phyloP scores from a whole-genome alignment of 2,797 vertebrate genomes.

The Danio aesculapii region DNA sequence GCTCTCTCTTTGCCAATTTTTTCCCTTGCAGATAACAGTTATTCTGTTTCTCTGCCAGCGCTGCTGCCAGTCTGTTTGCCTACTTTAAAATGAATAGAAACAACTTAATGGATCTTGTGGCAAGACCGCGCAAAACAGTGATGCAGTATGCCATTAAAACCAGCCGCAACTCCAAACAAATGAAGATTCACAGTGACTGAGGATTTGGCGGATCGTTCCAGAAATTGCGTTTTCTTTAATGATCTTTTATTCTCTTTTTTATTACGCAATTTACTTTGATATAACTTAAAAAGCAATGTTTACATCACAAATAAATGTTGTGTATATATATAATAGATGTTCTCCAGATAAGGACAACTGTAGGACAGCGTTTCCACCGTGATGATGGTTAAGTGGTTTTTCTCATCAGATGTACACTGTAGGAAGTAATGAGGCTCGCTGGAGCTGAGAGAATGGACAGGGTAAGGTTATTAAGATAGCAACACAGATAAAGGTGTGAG shows the following conservation, averaged over 20 bases:
- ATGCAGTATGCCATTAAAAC: slow-evolving; percentile 55
- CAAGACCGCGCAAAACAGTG: slow-evolving; percentile 45
- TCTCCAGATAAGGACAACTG: slow-evolving; percentile 55
- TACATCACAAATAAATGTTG: background rate
- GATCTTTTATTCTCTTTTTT: slow-evolving; percentile 11
- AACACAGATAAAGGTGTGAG: slow-evolving; percentile 60
- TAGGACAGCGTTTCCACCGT: slow-evolving; percentile 1
- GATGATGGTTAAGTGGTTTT: slow-evolving; percentile 50
- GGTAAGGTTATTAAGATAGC: slow-evolving; percentile 70
- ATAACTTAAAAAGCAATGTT: background rate
- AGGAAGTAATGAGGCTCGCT: slow-evolving; percentile 62
- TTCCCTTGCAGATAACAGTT: slow-evolving; percentile 11
- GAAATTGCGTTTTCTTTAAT: slow-evolving; percentile 51
- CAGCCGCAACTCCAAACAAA: slow-evolving; percentile 50
- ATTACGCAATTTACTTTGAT: background rate
- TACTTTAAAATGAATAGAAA: slow-evolving; percentile 51
- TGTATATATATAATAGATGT: slow-evolving; percentile 22
- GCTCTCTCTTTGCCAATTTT: background rate
- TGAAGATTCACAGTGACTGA: slow-evolving; percentile 54
- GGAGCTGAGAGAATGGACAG: slow-evolving; percentile 62
- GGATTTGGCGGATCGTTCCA: slow-evolving; percentile 28
- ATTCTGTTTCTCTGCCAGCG: slow-evolving; percentile 6
- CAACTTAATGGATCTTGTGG: slow-evolving; percentile 54
- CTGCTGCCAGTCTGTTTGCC: slow-evolving; percentile 24
- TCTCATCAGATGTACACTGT: slow-evolving; percentile 57